Percentiles rank a stretch among this genome's conserved stretches.
phyloP scores from a whole-genome alignment of 2,797 vertebrate genomes.

The Thamnophis elegans region DNA sequence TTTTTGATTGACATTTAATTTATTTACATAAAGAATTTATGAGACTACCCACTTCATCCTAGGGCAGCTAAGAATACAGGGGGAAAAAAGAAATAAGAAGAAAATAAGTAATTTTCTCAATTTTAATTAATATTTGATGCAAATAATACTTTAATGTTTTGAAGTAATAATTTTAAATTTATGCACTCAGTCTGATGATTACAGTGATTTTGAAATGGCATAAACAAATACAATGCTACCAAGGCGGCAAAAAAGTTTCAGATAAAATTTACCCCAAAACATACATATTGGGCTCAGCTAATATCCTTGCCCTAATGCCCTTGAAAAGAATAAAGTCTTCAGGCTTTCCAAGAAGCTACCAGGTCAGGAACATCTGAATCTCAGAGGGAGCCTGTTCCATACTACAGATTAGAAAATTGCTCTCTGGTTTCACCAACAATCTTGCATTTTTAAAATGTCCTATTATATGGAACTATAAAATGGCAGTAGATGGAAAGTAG shows the following conservation, averaged over 20 bases:
- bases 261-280: neutral
- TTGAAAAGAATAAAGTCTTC: neutral
- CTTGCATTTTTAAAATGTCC: neutral
- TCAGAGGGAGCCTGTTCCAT: neutral
- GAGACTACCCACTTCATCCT: neutral
- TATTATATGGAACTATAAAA: neutral
- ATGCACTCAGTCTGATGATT: conserved; percentile 68
- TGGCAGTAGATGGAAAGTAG: neutral
- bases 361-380: neutral
- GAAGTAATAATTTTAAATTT: conserved; percentile 34
- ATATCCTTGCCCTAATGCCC: neutral
- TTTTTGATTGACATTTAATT: neutral
- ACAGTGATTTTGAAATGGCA: conserved; percentile 67
- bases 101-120: neutral
- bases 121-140: neutral
- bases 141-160: conserved; percentile 16
- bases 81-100: neutral
- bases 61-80: neutral
- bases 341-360: neutral
- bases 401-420: neutral
- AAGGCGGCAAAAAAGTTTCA: neutral
- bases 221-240: conserved; percentile 59
- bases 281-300: neutral
- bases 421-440: neutral
- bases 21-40: neutral